Base-by-base conservation (phyloP, 1,140 invertebrate species). In the Cherax quadricarinatus region DNA sequence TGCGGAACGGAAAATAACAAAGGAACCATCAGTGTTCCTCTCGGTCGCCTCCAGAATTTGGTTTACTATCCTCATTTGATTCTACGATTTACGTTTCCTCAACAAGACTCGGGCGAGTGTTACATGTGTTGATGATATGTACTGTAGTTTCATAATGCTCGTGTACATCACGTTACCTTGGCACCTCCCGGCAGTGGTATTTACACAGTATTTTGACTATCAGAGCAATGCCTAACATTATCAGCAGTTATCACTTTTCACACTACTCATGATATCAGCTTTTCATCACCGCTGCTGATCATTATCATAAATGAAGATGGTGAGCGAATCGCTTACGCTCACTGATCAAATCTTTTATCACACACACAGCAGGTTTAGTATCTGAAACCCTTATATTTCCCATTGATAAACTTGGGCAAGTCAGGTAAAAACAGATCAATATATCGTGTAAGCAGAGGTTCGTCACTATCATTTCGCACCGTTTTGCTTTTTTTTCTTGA, bases 391-490 rank as follows among this genome's bases (percentile, higher is more conserved):
- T 66, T 4, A 18, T 21, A 66, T 66, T 10, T 21, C 62, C 5
- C 18, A 66, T 16, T 66, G 62, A 66, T 66, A 12, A 66, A 66
- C 1, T 1, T 18, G 62, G 14, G 18, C 18, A 66, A 66, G 62
- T 2, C 14, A 3, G 62, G 57, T 0, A 60, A 60, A 60, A 60
- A 60, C n/a, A 57, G 82, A 84, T 84, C 53, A 84, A 14, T 24
- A 57, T 57, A 53, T 14, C 30, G 53, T 10, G 24, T 84, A 84
- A 84, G 60, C 82, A 84, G 24, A 16, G 53, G 53, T 12, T 84
- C 62, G 70, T 85, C 83, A 85, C 60, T 85, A 66, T 84, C 82
- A 84, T 62, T 84, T 62, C 60, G 24, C 24, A 70, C 83, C 16
- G 48, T 66, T 62, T 85, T 48, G 18, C 2, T 41, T 41, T 41